Conservation (phyloP, 2,888 invertebrate genomes). For the Andrena marginata region DNA sequence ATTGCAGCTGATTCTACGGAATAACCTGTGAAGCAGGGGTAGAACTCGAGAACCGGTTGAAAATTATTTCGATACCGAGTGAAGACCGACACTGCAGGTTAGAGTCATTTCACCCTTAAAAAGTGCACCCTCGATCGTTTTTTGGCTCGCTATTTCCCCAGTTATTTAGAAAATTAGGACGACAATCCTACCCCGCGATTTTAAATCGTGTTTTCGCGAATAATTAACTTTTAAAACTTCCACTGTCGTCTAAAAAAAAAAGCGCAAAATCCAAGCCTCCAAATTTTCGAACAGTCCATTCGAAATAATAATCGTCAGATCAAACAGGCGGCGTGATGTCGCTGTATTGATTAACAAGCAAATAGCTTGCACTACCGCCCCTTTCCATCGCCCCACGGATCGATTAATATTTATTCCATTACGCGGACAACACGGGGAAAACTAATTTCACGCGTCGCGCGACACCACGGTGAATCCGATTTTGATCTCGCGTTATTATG, state of each 20-base stretch:
- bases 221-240: no score
- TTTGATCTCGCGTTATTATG: slow-evolving; percentile 63
- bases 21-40: not conserved
- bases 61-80: not conserved
- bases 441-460: slow-evolving; percentile 69
- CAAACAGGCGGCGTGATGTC: not conserved
- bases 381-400: not conserved
- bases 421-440: slow-evolving; percentile 35
- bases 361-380: not conserved
- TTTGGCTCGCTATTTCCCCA: no score
- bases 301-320: not conserved
- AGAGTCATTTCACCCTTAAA: no score
- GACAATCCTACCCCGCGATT: no score
- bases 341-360: slow-evolving; percentile 17
- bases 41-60: not conserved
- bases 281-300: no score
- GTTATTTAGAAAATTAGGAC: no score
- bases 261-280: no score
- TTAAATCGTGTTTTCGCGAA: no score
- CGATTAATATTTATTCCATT: slow-evolving; percentile 63
- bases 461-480: slow-evolving; percentile 56
- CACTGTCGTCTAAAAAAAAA: no score
- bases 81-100: no score
- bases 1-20: slow-evolving; percentile 7
- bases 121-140: no score